phyloP scores from a whole-genome alignment of 2,797 vertebrate genomes.

The Miichthys miiuy region DNA sequence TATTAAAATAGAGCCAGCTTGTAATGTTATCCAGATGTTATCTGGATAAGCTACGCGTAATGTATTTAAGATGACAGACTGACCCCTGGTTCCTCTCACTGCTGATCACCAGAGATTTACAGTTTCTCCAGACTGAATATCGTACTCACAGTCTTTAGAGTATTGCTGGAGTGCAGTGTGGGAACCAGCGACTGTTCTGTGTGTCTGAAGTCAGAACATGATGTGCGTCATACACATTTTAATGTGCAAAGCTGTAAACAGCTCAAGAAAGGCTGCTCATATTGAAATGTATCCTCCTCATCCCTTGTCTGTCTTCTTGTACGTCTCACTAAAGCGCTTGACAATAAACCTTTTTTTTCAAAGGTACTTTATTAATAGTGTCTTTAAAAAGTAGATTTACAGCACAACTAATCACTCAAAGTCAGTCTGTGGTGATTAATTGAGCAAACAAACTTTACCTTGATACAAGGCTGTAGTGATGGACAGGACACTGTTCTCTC shows the following conservation, averaged over 20 bases:
- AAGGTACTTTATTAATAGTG: constrained; percentile 55
- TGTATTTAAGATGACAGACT: constrained; percentile 74
- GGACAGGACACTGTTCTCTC: constrained; percentile 23
- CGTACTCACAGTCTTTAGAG: constrained; percentile 51
- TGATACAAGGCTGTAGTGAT: constrained; percentile 26
- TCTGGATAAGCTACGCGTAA: constrained; percentile 63
- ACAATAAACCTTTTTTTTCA: constrained; percentile 60
- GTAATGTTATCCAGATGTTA: constrained; percentile 77
- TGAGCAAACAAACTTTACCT: constrained; percentile 54
- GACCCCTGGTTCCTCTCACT: constrained; percentile 69
- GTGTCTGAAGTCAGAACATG: constrained; percentile 19
- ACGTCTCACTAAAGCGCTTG: constrained; percentile 33
- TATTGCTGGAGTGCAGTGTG: constrained; percentile 52
- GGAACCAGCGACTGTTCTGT: constrained; percentile 41
- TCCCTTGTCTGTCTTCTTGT: constrained; percentile 19
- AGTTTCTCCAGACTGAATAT: constrained; percentile 58
- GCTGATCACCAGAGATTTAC: constrained; percentile 71
- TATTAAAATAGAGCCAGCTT: constrained; percentile 45
- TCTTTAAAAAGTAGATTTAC: constrained; percentile 66
- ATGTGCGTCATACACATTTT: constrained; percentile 27
- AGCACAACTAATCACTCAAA: constrained; percentile 62
- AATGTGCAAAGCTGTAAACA: constrained; percentile 33
- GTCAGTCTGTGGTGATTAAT: constrained; percentile 62
- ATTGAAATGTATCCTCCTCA: constrained; percentile 36
- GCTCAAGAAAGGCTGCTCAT: constrained; percentile 35